phyloP scores from a whole-genome alignment of 2,797 vertebrate species.

The Tokudaia muenninki region DNA sequence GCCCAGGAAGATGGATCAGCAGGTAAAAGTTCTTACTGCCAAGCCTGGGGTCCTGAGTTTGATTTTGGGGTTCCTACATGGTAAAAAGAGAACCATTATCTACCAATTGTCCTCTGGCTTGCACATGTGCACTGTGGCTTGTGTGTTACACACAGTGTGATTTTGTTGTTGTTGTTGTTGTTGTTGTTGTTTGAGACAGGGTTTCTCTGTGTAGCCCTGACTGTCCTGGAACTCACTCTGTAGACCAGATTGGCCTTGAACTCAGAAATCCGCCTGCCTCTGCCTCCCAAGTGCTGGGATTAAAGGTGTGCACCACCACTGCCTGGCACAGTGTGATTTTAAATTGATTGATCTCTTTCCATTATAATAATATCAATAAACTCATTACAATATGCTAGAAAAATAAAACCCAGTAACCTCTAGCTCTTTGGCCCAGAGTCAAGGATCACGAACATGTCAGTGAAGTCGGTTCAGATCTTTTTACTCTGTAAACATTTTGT shows the following conservation, averaged over 20 bases:
- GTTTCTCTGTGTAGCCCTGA: too few relatives aligned
- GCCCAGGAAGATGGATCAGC: not conserved
- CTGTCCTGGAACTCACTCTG: too few relatives aligned
- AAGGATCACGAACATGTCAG: not conserved
- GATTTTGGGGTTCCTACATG: not conserved
- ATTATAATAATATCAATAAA: slow-evolving; percentile 9
- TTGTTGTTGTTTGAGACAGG: too few relatives aligned
- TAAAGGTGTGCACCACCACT: too few relatives aligned
- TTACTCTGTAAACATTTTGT: not conserved
- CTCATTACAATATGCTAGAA: not conserved
- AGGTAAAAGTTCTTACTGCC: not conserved
- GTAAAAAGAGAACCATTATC: not conserved
- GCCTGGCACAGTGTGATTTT: not conserved
- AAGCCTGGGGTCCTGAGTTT: not conserved
- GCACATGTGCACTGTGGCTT: not conserved
- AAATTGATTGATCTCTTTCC: not conserved
- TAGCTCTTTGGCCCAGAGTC: not conserved
- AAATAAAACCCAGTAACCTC: not conserved
- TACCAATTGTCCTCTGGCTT: not conserved
- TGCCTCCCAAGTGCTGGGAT: too few relatives aligned
- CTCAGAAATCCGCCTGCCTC: too few relatives aligned
- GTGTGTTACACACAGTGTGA: not conserved
- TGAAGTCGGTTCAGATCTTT: not conserved
- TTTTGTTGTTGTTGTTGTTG: too few relatives aligned
- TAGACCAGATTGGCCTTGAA: too few relatives aligned